Base-by-base conservation (phyloP, 2,113 vertebrate species). In the Colinus virginianus region DNA sequence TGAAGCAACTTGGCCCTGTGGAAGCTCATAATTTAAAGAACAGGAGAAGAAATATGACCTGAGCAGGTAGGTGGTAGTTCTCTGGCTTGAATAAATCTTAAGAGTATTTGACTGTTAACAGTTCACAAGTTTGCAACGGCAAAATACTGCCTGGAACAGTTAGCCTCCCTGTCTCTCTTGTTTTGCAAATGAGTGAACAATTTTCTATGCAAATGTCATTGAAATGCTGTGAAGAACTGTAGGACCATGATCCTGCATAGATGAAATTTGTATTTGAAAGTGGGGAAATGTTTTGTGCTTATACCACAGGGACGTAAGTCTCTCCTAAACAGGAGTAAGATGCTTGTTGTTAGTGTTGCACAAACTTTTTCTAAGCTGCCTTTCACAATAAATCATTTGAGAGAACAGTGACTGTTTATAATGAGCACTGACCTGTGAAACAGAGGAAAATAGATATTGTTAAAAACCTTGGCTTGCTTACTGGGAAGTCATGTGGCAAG, bases 81-180 rank as follows among this genome's bases (percentile, higher is more conserved):
- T 88, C 87, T 93, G 84, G 90, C 78, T 96, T 97, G 85, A 95
- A 84, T 95, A 97, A 96, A 95, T 93, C 90, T 86, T 90, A 87
- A 88, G 67, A 83, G 59, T 80, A 62, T 88, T 90, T 95, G 58
- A 55, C 91, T 95, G 91, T 72, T 93, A 83, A 87, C 16, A 23
- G 56, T 90, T 96, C 89, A 93, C 69, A 84, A 80, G 72, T 95
- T 90, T 91, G 45, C 75, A 70, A 68, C 64, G 84, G 84, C 75
- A 94, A 96, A 95, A 95, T 89, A 93, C 91, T 91, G 94, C 85
- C 86, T 85, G 63, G 84, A 94, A 78, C 80, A 94, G 68, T 85
- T 92, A 95, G 48, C 71, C 78, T 90, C 46, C 23, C 6, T 15
- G 55, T 84, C 75, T 94, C 89, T 63, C 58, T 87, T 71, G 62